phyloP scores from a whole-genome alignment of 2,797 vertebrate species.

The Ctenopoma multispine region DNA sequence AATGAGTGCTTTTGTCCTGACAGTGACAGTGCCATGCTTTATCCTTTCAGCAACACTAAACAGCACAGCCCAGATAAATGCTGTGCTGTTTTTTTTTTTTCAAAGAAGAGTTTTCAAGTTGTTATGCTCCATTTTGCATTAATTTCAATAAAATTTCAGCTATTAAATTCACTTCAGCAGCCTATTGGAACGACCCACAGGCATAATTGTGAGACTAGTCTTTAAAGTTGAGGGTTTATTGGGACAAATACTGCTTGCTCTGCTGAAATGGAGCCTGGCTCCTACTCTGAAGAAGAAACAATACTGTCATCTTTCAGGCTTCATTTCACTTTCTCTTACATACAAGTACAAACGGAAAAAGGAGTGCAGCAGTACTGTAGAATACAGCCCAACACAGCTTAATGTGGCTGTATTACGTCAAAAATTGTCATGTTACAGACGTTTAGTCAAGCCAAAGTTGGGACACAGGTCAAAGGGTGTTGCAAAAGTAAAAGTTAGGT shows the following conservation, averaged over 20 bases:
- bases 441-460: not conserved
- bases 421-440: not conserved
- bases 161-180: conserved; percentile 35
- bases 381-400: not conserved
- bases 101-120: conserved; percentile 24
- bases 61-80: conserved; percentile 42
- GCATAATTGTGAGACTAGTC: conserved; percentile 31
- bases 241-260: conserved; percentile 35
- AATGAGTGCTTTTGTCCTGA: conserved; percentile 61
- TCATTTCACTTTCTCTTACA: not conserved
- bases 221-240: conserved; percentile 49
- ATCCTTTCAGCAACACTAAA: conserved; percentile 46
- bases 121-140: conserved; percentile 26
- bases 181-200: conserved; percentile 20
- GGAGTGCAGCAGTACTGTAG: not conserved
- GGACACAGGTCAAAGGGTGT: conserved; percentile 3
- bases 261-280: conserved; percentile 38
- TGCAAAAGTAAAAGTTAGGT: not conserved
- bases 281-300: conserved; percentile 21
- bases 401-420: not conserved
- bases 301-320: conserved; percentile 10
- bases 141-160: conserved; percentile 43
- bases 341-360: conserved; percentile 9
- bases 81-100: conserved; percentile 1
- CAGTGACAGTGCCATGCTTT: conserved; percentile 34